Evolutionary conservation across 2,797 vertebrate species (phyloP).

Genomic region (Eulemur rubriventer): DNA sequence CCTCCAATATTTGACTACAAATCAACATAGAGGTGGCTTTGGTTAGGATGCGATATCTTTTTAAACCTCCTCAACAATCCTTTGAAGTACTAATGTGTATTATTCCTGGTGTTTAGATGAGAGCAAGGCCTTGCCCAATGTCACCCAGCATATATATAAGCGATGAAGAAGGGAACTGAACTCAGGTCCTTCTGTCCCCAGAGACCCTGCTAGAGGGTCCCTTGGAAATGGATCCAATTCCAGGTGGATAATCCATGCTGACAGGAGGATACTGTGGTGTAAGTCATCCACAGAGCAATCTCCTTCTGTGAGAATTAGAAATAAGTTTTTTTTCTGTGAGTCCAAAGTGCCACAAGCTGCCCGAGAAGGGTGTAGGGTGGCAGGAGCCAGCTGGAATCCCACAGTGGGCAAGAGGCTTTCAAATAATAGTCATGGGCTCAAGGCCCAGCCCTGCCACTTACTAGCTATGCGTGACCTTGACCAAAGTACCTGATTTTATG

Average conservation of each 20-base stretch:
- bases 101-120: neutral
- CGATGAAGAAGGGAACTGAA: neutral
- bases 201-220: neutral
- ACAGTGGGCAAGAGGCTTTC: neutral
- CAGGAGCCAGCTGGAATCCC: neutral
- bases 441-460: neutral
- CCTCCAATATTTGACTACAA: neutral
- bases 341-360: neutral
- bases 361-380: rapidly evolving
- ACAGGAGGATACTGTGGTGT: too few relatives aligned
- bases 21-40: neutral
- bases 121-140: neutral
- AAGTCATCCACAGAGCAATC: rapidly evolving
- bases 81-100: neutral
- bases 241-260: rapidly evolving
- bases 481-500: neutral
- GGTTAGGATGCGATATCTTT: neutral
- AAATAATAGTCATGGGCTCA: neutral
- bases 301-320: neutral
- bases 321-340: neutral
- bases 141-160: neutral
- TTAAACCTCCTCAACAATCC: neutral
- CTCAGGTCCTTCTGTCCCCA: neutral
- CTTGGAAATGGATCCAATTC: neutral
- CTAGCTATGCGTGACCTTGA: neutral